These are phyloP conservation scores for Chelonus formosanus DNA, from an alignment of 2,888 invertebrate species.

Conservation along the genomic window DNA sequence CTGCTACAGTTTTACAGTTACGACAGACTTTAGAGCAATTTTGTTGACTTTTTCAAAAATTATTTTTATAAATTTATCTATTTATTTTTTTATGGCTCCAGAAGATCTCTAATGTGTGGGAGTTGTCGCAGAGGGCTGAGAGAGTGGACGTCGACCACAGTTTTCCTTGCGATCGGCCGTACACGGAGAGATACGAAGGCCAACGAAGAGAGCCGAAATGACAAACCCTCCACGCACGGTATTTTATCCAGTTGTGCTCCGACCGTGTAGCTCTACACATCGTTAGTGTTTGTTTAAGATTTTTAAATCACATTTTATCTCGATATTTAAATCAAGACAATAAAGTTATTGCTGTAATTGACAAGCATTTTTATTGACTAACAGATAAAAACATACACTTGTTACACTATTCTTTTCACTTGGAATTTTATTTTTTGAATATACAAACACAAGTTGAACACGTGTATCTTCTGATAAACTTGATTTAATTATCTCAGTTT, in stretches of 20 bases:
- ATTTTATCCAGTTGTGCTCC: conserved; percentile 59
- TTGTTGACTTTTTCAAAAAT: too few species aligned
- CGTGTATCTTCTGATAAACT: too few species aligned
- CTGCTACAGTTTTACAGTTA: too few species aligned
- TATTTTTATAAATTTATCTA: neutral
- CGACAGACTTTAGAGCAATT: too few species aligned
- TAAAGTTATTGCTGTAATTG: too few species aligned
- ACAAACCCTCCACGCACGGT: conserved; percentile 43
- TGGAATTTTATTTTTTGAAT: too few species aligned
- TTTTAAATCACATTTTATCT: neutral
- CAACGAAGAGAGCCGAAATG: conserved; percentile 43
- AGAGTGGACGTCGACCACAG: conserved; percentile 40
- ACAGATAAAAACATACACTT: too few species aligned
- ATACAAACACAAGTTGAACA: too few species aligned
- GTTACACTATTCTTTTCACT: too few species aligned
- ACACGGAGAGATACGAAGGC: conserved; percentile 45
- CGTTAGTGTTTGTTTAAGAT: conserved; percentile 31
- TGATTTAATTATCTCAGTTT: too few species aligned
- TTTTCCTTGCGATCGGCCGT: conserved; percentile 35
- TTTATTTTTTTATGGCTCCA: neutral
- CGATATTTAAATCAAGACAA: too few species aligned
- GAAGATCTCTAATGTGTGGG: conserved; percentile 9
- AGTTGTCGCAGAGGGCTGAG: conserved; percentile 19
- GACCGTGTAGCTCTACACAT: conserved; percentile 57
- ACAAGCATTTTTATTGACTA: too few species aligned